Conservation (phyloP, 2,888 invertebrate genomes). For the Stenotaenia linearis region DNA sequence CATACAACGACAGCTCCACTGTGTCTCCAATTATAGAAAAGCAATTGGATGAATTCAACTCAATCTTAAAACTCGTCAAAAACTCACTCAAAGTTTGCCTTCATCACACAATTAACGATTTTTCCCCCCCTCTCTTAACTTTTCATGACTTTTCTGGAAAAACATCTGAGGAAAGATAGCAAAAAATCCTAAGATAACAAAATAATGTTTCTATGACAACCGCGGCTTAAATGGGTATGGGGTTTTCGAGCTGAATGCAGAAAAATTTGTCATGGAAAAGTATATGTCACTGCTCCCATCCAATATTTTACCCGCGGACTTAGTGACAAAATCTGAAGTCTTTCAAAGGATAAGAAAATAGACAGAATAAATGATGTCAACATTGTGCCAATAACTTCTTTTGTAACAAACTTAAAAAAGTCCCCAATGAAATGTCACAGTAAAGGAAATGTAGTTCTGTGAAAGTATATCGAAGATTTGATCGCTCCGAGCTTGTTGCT, state of each 20-base stretch:
- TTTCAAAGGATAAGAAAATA: neutral
- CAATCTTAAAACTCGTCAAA: constrained; percentile 26
- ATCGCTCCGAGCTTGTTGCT: constrained; percentile 17
- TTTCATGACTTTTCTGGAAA: neutral
- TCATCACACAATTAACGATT: neutral
- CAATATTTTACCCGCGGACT: neutral
- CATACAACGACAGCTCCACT: constrained; percentile 17
- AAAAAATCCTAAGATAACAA: neutral
- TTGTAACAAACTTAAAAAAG: neutral
- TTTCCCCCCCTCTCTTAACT: neutral
- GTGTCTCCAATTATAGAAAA: constrained; percentile 17
- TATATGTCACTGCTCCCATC: neutral
- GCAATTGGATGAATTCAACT: constrained; percentile 26
- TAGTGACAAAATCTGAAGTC: neutral
- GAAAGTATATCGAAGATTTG: constrained; percentile 3
- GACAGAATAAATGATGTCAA: neutral
- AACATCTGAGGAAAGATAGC: neutral
- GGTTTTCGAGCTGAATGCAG: neutral
- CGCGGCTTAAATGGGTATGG: neutral
- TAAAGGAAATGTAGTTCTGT: neutral
- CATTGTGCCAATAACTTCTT: neutral
- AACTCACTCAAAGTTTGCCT: neutral
- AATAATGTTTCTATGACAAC: neutral
- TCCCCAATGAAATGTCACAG: constrained; percentile 12
- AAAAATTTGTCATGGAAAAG: neutral